These are phyloP conservation scores for Protonibea diacanthus DNA, from an alignment of 2,797 vertebrate genomes.

Conservation along the genomic window DNA sequence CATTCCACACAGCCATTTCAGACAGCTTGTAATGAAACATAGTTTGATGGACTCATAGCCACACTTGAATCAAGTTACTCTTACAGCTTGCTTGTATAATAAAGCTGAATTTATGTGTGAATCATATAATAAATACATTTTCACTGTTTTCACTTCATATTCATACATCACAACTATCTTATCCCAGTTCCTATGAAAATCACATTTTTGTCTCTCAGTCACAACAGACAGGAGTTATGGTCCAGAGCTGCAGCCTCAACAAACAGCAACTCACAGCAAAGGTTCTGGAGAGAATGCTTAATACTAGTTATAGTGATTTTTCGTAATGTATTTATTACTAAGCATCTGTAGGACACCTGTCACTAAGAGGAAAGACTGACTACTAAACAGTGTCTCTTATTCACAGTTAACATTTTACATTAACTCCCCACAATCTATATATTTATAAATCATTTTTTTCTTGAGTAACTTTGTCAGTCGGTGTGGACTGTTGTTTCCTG, in stretches of 20 bases:
- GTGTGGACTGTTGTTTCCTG: constrained; percentile 85
- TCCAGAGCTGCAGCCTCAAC: background rate
- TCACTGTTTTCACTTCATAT: background rate
- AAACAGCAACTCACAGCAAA: constrained; percentile 27
- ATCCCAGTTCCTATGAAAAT: constrained; percentile 6
- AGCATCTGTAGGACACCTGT: constrained; percentile 73
- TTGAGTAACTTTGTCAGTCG: constrained; percentile 64
- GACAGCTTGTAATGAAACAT: background rate
- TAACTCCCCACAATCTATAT: constrained; percentile 72
- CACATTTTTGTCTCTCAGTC: constrained; percentile 2
- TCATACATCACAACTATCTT: background rate
- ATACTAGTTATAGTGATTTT: constrained; percentile 57
- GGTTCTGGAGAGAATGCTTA: constrained; percentile 57
- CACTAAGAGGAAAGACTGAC: constrained; percentile 80
- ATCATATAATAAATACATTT: constrained; percentile 11
- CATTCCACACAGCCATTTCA: background rate
- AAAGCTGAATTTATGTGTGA: constrained; percentile 9
- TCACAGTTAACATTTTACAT: constrained; percentile 57
- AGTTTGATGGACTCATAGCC: constrained; percentile 22
- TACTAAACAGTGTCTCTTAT: constrained; percentile 79
- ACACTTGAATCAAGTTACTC: constrained; percentile 22
- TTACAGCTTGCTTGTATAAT: constrained; percentile 9
- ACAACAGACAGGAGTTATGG: background rate
- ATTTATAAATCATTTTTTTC: constrained; percentile 80
- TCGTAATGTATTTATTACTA: constrained; percentile 78